Base-by-base conservation (phyloP, 2,113 vertebrate species). In the Xenopus borealis region DNA sequence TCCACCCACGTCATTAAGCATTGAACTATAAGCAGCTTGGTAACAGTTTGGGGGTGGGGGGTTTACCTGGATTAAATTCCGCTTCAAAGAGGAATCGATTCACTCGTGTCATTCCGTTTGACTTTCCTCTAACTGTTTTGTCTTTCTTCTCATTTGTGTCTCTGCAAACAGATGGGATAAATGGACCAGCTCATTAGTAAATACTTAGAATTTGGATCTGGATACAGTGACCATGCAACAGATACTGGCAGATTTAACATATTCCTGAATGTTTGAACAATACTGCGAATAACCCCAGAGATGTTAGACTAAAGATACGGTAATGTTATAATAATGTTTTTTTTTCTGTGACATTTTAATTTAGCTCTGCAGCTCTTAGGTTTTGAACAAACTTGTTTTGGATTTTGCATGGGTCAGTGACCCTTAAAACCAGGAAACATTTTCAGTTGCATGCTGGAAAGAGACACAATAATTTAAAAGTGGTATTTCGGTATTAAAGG, bases 91-190 rank as follows among this genome's bases (percentile, higher is more conserved):
- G 5, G n/a, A 44, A 73, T 73, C 18, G 47, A 66, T 73, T 20
- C 7, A 10, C 27, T 19, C 3, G 3, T 11, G 8, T 66, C 44
- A 18, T 47, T 52, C 47, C 55, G 18, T 55, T 55, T 55, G 53
- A n/a, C 53, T 55, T 55, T 44, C 14, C 16, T 46, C 40, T 65
- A 65, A 65, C 27, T 45, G 17, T 65, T n/a, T 30, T 75, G 65
- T 59, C 57, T 68, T 62, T 69, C 40, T 47, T 66, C 64, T 75
- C 23, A 67, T 75, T 67, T 61, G 64, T 59, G 52, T 74, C 72
- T 46, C 53, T 50, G 27, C 66, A 66, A 58, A 59, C 45, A 69
- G 44, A 69, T 16, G n/a, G 30, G 55, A 75, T 69, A 69, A 61
- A 75, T 61, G 65, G 17, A 30, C 19, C 3, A 30, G 12, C 44